Conservation (phyloP, 2,797 vertebrate species). For the Myiotriccus ornatus region DNA sequence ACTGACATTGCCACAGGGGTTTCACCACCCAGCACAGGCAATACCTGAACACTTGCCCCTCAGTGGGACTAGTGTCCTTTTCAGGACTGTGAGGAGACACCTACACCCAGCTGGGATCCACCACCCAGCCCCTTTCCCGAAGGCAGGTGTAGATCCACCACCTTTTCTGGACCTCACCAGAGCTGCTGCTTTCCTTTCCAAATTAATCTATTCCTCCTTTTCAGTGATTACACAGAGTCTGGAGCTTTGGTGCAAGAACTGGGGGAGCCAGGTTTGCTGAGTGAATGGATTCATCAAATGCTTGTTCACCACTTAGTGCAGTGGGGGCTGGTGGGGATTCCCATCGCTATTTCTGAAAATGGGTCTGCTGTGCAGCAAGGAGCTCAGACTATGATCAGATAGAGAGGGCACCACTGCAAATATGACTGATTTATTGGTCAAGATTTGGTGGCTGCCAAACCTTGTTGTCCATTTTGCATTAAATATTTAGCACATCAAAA, state of each 20-base stretch:
- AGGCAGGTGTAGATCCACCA: neutral
- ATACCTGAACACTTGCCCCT: neutral
- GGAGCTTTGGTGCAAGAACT: neutral
- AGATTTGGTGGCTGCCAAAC: conserved; percentile 6
- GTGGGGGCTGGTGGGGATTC: neutral
- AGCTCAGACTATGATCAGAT: neutral
- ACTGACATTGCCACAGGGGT: neutral
- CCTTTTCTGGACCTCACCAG: neutral
- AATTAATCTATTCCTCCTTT: neutral
- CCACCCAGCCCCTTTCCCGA: neutral
- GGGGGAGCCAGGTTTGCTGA: neutral
- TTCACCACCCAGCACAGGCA: neutral
- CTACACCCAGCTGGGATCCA: neutral
- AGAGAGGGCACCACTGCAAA: neutral
- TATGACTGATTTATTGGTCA: neutral
- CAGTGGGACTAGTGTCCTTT: neutral
- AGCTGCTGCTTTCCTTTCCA: neutral
- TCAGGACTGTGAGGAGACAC: neutral
- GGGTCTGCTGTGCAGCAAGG: neutral
- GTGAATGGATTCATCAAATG: neutral
- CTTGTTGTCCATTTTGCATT: neutral
- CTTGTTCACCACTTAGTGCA: neutral
- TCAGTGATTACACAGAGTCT: neutral
- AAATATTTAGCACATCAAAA: conserved; percentile 40
- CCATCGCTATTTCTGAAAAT: neutral